Percentiles rank a stretch among this genome's conserved stretches.
Conservation (phyloP, 2,113 vertebrate species). For the Zootoca vivipara region DNA sequence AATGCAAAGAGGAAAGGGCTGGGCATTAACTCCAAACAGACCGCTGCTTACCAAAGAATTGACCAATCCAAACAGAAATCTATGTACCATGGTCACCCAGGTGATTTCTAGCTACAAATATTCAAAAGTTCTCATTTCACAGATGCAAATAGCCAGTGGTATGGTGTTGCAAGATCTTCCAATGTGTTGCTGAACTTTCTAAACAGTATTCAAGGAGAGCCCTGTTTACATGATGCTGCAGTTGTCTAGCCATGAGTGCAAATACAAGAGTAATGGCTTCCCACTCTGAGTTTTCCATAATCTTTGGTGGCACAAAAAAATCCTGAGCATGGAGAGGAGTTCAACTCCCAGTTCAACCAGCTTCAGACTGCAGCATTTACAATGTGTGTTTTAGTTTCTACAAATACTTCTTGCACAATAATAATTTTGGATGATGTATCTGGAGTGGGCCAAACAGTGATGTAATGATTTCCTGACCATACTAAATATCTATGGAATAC, state of each 20-base stretch:
- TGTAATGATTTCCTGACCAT: neutral
- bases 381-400: too few relatives aligned
- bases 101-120: neutral
- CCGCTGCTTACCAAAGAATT: slow-evolving; percentile 40
- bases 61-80: slow-evolving; percentile 32
- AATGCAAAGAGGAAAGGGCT: slow-evolving; percentile 61
- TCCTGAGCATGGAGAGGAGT: neutral
- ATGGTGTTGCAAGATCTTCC: neutral
- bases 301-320: neutral
- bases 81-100: neutral
- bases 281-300: neutral
- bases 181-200: neutral
- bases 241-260: neutral
- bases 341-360: neutral
- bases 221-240: neutral
- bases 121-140: neutral
- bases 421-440: neutral
- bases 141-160: neutral
- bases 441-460: neutral
- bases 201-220: neutral
- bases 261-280: neutral
- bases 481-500: neutral
- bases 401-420: neutral
- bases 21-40: slow-evolving; percentile 47
- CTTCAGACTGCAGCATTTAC: neutral